Conservation (phyloP, 1,140 invertebrate genomes). For the Orchestia grillus region DNA sequence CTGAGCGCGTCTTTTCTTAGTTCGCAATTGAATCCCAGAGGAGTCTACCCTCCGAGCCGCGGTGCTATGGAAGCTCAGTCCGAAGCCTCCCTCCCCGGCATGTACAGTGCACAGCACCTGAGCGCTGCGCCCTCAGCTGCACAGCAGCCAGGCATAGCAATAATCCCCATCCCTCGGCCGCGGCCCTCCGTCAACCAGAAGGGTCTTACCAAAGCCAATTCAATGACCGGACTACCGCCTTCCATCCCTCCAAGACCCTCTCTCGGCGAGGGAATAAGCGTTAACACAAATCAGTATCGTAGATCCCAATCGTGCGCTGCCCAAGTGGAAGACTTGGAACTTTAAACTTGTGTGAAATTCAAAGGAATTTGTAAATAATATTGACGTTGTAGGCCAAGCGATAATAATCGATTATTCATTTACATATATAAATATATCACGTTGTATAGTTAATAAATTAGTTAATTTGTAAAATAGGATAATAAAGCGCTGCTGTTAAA, state of each 20-base stretch:
- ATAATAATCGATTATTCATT: neutral
- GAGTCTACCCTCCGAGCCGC: neutral
- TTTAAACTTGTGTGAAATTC: neutral
- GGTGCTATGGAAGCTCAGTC: neutral
- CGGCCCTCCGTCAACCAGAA: neutral
- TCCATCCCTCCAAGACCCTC: slow-evolving; percentile 34
- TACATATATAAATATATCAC: neutral
- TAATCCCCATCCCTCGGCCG: slow-evolving; percentile 17
- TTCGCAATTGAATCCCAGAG: neutral
- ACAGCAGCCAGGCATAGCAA: neutral
- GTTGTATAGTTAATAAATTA: neutral
- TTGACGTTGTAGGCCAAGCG: neutral
- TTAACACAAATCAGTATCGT: neutral
- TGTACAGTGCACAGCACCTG: no score
- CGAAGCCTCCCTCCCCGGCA: neutral
- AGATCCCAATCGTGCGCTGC: neutral
- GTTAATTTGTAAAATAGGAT: neutral
- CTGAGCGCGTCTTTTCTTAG: slow-evolving; percentile 20
- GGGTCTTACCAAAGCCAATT: neutral
- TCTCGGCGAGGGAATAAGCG: neutral
- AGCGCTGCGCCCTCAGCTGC: neutral
- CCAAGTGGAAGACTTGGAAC: slow-evolving; percentile 16
- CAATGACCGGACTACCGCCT: neutral
- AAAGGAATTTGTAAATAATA: neutral
- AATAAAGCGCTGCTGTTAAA: neutral